Percentiles rank a stretch among this genome's conserved stretches.
Conservation (phyloP, 2,888 invertebrate species). For the Andricus quercusramuli region DNA sequence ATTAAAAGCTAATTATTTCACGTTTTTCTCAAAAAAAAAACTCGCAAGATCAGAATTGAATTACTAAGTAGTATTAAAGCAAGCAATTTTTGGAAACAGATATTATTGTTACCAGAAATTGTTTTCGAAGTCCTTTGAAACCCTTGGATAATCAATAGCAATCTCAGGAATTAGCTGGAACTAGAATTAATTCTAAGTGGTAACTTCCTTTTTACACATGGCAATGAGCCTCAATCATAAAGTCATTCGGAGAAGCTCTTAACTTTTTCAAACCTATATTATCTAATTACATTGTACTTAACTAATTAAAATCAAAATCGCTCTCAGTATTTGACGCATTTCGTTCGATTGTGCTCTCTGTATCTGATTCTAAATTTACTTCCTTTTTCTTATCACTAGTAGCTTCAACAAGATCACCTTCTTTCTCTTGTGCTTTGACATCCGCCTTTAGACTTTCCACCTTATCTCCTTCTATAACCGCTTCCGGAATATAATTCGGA, state of each 20-base stretch:
- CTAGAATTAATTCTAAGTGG: background rate
- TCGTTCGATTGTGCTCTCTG: slow-evolving; percentile 73
- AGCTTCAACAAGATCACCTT: slow-evolving; percentile 45
- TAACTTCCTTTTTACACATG: background rate
- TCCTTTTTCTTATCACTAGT: slow-evolving; percentile 64
- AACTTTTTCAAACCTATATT: slow-evolving; percentile 11
- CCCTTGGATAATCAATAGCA: background rate
- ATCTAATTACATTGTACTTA: slow-evolving; percentile 34
- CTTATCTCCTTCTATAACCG: background rate
- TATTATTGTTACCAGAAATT: background rate
- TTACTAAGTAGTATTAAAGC: background rate
- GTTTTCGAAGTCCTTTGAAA: background rate
- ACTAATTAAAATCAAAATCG: slow-evolving; percentile 75
- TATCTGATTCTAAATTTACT: slow-evolving; percentile 71
- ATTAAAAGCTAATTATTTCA: background rate
- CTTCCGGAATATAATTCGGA: slow-evolving; percentile 51
- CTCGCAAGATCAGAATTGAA: background rate
- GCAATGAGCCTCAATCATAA: background rate
- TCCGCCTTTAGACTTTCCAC: background rate
- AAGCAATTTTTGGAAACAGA: background rate
- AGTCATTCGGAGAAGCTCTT: background rate
- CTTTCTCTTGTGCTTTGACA: slow-evolving; percentile 41
- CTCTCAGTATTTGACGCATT: slow-evolving; percentile 75
- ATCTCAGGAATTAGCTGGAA: background rate
- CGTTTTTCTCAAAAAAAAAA: background rate